Base-by-base conservation (phyloP, 2,113 vertebrate genomes). In the Todiramphus saurophagus region DNA sequence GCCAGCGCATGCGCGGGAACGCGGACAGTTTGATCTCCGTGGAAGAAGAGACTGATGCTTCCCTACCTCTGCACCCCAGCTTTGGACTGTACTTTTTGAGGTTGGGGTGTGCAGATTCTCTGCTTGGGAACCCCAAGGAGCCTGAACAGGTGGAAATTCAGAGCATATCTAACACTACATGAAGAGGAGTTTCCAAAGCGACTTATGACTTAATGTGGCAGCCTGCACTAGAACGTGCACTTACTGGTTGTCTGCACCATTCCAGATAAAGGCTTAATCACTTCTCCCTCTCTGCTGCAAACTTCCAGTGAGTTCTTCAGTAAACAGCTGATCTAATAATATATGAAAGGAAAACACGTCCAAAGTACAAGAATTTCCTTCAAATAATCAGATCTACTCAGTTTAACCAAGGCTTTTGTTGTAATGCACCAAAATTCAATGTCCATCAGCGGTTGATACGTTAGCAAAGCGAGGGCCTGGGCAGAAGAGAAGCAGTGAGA, bases 381-480 rank as follows among this genome's bases (percentile, higher is more conserved):
- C 39, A 80, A 39, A 35, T 48, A 16, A 44, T 19, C 30, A 30
- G 9, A 59, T 37, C 44, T 30, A 1, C 14, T 50, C 1, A 0
- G 12, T 41, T 68, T 56, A 72, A 56, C 44, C 15, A 17, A 50
- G 69, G 31, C 59, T 79, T 63, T 39, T 17, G 15, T 16, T 21
- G 13, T 46, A 44, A 39, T 1, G 35, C 41, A n/a, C 1, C 1
- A 1, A 24, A 24, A 24, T 51, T 58, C 25, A 24, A 1, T 20
- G 58, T 35, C 77, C 46, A 10, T 59, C 48, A 70, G 21, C 62
- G 3, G 0, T 9, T 0, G 1, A 4, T 10, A 16, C 2, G 51
- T 16, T 8, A 16, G 89, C 73, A 59, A 5, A 35, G 67, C 9
- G 2, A 1, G 4, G 5, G 16, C 25, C 63, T 4, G 39, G 77